These are phyloP conservation scores for Poicephalus gulielmi DNA, from an alignment of 2,113 vertebrate species.

Conservation along the genomic window DNA sequence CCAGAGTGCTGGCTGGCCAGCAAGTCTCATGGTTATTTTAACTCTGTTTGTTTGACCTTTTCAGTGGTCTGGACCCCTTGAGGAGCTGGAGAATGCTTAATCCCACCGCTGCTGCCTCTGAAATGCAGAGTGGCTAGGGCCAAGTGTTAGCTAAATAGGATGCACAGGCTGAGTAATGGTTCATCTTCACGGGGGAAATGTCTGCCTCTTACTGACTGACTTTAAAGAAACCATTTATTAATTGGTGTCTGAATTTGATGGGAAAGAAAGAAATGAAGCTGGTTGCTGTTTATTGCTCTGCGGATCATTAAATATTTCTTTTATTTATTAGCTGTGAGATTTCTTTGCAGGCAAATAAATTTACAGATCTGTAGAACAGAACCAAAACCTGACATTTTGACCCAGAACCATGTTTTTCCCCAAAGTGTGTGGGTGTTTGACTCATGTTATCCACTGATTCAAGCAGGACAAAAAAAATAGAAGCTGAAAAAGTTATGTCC, in stretches of 20 bases:
- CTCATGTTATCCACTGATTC: neutral
- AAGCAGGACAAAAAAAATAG: neutral
- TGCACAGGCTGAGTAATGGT: neutral
- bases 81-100: conserved; percentile 12
- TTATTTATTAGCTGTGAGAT: neutral
- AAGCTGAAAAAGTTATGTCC: neutral
- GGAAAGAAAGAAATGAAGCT: neutral
- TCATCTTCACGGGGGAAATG: neutral
- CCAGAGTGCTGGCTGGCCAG: conserved; percentile 29
- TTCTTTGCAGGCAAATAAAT: conserved; percentile 2
- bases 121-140: neutral
- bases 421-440: neutral
- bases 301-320: neutral
- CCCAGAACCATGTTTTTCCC: neutral
- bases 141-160: neutral
- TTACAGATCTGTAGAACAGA: neutral
- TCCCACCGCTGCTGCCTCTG: neutral
- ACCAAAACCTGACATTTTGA: neutral
- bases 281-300: neutral
- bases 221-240: neutral
- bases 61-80: conserved; percentile 5
- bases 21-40: conserved; percentile 25
- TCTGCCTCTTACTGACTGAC: neutral
- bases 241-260: neutral
- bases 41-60: conserved; percentile 48